Conservation (phyloP, 1,140 invertebrate genomes). For the Cecropterus lyciades region DNA sequence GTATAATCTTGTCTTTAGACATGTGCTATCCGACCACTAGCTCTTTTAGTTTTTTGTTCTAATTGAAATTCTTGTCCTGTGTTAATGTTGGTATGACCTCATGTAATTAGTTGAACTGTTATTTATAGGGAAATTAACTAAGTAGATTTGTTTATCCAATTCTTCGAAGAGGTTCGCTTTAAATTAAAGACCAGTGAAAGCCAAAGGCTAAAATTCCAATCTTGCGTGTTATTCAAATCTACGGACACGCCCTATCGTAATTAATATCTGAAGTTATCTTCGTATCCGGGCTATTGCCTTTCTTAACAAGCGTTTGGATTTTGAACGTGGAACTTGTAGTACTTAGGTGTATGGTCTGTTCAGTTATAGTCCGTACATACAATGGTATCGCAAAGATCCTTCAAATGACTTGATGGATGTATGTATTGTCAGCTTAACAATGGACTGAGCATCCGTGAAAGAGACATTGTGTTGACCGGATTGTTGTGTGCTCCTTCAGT, state of each 20-base stretch:
- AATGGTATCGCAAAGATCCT: conserved; percentile 29
- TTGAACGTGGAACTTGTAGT: conserved; percentile 11
- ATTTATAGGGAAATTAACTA: not conserved
- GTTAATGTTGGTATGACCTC: conserved; percentile 1
- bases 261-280: conserved; percentile 5
- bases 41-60: conserved; percentile 15
- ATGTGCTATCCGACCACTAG: conserved; percentile 8
- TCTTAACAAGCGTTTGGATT: conserved; percentile 9
- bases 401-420: conserved; percentile 43
- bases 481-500: conserved; percentile 35
- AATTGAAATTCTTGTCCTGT: conserved; percentile 16
- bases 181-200: not conserved
- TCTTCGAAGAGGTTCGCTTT: no score
- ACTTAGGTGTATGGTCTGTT: not conserved
- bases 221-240: not conserved
- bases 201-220: no score
- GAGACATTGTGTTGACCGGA: conserved; percentile 34
- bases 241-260: not conserved
- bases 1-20: conserved; percentile 32
- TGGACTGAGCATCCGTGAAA: conserved; percentile 43
- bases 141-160: not conserved
- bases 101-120: not conserved
- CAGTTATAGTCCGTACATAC: conserved; percentile 25
- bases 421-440: conserved; percentile 52
- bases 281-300: not conserved